Base-by-base conservation (phyloP, 2,113 vertebrate genomes). In the Poeciliopsis turrubarensis region DNA sequence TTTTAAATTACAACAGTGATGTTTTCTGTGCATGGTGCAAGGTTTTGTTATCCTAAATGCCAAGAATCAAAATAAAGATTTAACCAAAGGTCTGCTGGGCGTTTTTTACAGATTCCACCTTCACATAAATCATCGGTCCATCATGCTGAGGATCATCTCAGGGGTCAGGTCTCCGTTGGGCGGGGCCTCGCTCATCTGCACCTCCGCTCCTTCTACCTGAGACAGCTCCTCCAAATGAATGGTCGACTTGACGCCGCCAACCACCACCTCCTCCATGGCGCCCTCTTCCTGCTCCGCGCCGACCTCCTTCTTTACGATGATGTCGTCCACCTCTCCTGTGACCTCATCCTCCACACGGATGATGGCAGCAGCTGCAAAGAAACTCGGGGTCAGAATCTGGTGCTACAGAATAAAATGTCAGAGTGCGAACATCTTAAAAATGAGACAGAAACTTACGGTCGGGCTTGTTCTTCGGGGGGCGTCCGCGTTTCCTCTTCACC, bases 101-200 rank as follows among this genome's bases (percentile, higher is more conserved):
- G 39, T 34, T 79, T 19, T 84, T 80, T 79, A 78, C 79, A 78
- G 71, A 44, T n/a, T 74, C 1, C 1, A 75, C 60, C 51, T 29
- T 75, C 65, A 62, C 44, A 32, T 96, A 97, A 72, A 92, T 99
- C 98, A 99, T 96, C 97, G 98, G 95, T 99, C 98, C 98, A 99
- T 99, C 97, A 99, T 99, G 93, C 98, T 99, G 78, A 99, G 96
- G 87, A 99, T 99, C 98, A 99, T 99, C 94, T 99, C 98, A 3
- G 98, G 97, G 30, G 98, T 99, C 86, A 99, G 96, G 91, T 99
- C 98, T 86, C 98, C 98, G 0, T 99, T 99, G 17, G 97, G 96
- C 31, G 97, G 96, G 19, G 97, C 94, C 73, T 73, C 91, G 2
- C 87, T 47, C 60, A 83, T 41, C 75, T 82, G 86, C 54, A 31